A percentile compares a stretch with the other conserved stretches of the same genome.
phyloP scores from a whole-genome alignment of 2,113 vertebrate genomes.

The Grallaria varia region DNA sequence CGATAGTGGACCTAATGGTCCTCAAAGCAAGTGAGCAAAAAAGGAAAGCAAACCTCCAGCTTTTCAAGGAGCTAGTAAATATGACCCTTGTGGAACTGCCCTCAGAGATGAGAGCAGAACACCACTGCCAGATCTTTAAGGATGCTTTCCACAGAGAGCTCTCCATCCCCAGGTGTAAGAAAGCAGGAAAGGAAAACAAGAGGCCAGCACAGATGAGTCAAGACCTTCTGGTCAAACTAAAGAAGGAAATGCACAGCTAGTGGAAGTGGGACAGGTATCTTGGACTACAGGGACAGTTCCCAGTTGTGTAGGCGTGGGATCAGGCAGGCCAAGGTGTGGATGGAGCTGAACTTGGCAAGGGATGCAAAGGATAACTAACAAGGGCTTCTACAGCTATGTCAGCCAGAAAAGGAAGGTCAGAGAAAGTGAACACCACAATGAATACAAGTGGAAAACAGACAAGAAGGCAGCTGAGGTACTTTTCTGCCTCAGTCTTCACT shows the following conservation, averaged over 20 bases:
- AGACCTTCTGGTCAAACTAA: not conserved
- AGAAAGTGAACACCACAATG: not conserved
- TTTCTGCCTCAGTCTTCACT: not conserved
- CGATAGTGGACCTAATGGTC: not conserved
- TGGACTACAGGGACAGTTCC: not conserved
- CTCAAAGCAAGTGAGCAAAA: not conserved
- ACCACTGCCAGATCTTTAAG: not conserved
- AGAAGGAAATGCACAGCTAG: not conserved
- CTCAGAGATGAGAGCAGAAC: not conserved
- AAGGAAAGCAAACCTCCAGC: not conserved
- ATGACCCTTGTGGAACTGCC: not conserved
- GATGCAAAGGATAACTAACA: not conserved
- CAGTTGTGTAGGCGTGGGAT: not conserved
- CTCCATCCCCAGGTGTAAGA: not conserved
- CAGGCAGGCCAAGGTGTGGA: not conserved
- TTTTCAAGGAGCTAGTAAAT: not conserved
- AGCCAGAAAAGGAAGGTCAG: not conserved
- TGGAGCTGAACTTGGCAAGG: not conserved
- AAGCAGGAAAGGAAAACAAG: not conserved
- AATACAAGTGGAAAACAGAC: not conserved
- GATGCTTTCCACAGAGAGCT: not conserved
- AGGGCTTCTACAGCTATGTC: not conserved
- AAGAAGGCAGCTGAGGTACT: not conserved
- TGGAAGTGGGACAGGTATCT: not conserved
- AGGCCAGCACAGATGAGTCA: not conserved